Evolutionary conservation across 1,140 invertebrate genomes (phyloP).

Genomic region (Odontomachus brunneus): DNA sequence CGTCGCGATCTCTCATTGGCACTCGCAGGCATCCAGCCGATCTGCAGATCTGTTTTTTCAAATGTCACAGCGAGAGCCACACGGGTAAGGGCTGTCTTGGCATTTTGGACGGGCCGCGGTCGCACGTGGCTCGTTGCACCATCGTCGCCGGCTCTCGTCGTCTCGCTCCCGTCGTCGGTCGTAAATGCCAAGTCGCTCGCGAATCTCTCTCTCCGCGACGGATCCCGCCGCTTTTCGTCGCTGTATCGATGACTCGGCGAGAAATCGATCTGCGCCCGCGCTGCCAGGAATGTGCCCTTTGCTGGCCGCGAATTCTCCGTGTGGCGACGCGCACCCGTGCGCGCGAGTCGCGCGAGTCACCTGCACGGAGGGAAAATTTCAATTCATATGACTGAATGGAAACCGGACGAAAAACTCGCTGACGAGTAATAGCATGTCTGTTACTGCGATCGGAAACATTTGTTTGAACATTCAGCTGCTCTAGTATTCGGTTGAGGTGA

Average conservation of each 20-base stretch:
- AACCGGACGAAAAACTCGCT: no score
- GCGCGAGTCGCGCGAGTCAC: no score
- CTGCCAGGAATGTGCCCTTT: constrained; percentile 57
- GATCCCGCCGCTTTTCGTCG: constrained; percentile 33
- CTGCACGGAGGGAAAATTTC: no score
- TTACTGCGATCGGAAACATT: no score
- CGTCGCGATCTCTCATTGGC: constrained; percentile 6
- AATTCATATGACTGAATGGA: no score
- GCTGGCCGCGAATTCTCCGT: constrained; percentile 16
- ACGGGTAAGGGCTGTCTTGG: constrained; percentile 65
- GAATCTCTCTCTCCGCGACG: constrained; percentile 57
- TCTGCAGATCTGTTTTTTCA: constrained; percentile 43
- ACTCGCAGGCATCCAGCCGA: constrained; percentile 8
- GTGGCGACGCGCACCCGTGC: no score
- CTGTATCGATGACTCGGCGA: constrained; percentile 20
- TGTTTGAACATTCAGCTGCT: no score
- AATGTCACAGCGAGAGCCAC: constrained; percentile 63
- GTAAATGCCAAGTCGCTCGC: constrained; percentile 69
- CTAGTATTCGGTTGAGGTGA: no score
- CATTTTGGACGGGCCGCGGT: constrained; percentile 64
- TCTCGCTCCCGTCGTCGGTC: not conserved
- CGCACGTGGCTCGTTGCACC: constrained; percentile 55
- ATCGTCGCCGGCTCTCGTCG: constrained; percentile 32
- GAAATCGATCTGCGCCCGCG: not conserved
- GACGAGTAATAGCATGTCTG: no score